phyloP scores from a whole-genome alignment of 1,140 invertebrate genomes.

The Bombyx mandarina region DNA sequence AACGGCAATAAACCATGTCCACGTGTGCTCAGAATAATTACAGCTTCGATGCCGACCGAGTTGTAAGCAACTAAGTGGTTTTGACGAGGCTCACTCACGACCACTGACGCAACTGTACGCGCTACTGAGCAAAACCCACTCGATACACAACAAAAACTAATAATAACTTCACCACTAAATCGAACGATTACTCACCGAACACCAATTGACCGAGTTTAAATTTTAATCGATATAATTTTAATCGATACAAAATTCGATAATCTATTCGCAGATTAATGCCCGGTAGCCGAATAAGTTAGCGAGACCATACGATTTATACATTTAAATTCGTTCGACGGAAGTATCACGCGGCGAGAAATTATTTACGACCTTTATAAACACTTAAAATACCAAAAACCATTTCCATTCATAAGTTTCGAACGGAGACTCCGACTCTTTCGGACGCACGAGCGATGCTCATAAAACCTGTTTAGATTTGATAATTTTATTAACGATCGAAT shows the following conservation, averaged over 20 bases:
- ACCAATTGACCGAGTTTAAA: too few species aligned
- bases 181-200: too few species aligned
- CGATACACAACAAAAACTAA: slow-evolving; percentile 7
- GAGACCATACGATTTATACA: slow-evolving; percentile 41
- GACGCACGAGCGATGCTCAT: slow-evolving; percentile 49
- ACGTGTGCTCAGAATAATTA: slow-evolving; percentile 62
- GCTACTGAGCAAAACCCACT: slow-evolving; percentile 17
- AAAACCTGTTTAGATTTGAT: slow-evolving; percentile 70
- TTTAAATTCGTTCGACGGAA: slow-evolving; percentile 60
- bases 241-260: slow-evolving; percentile 10
- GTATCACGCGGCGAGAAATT: slow-evolving; percentile 64
- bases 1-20: slow-evolving; percentile 43
- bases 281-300: slow-evolving; percentile 48
- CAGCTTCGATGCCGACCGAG: slow-evolving; percentile 16
- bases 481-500: slow-evolving; percentile 69
- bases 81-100: slow-evolving; percentile 38
- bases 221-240: neutral
- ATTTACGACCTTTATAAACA: slow-evolving; percentile 65
- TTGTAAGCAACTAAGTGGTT: slow-evolving; percentile 27
- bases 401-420: slow-evolving; percentile 63
- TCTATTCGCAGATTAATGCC: slow-evolving; percentile 36
- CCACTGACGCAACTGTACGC: slow-evolving; percentile 31
- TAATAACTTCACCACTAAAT: neutral
- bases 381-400: slow-evolving; percentile 66
- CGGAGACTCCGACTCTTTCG: slow-evolving; percentile 35